A percentile compares a stretch with the other conserved stretches of the same genome.
Evolutionary conservation across 1,140 invertebrate genomes (phyloP).

Genomic region (Cecropterus lyciades): DNA sequence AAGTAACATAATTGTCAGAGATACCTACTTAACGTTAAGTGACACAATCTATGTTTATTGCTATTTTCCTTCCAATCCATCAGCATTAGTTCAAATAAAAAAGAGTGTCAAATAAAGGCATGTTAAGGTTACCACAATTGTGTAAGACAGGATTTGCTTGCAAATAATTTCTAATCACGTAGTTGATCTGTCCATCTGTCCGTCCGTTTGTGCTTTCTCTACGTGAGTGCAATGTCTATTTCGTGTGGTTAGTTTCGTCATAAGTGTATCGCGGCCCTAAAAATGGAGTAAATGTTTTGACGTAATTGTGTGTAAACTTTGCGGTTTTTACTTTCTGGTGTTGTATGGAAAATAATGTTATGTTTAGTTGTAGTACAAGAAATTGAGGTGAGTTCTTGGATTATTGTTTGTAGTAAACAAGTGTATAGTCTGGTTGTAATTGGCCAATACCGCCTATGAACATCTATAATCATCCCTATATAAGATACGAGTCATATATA

Average conservation of each 20-base stretch:
- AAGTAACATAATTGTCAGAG: not conserved
- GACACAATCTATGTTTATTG: not conserved
- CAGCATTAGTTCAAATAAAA: not conserved
- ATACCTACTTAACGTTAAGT: slow-evolving; percentile 26
- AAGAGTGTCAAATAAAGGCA: not conserved
- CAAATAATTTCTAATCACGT: slow-evolving; percentile 62
- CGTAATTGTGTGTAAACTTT: not conserved
- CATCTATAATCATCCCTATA: too few species aligned
- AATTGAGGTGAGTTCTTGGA: too few species aligned
- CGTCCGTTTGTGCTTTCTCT: slow-evolving; percentile 67
- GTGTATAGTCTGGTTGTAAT: too few species aligned
- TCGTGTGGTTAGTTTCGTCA: slow-evolving; percentile 25
- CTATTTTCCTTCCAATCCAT: slow-evolving; percentile 1
- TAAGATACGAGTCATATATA: too few species aligned
- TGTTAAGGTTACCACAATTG: slow-evolving; percentile 1
- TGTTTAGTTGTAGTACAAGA: too few species aligned
- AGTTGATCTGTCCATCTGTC: slow-evolving; percentile 54
- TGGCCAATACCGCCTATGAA: too few species aligned
- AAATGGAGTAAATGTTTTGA: slow-evolving; percentile 17
- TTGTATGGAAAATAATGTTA: too few species aligned
- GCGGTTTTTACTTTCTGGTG: too few species aligned
- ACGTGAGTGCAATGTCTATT: slow-evolving; percentile 61
- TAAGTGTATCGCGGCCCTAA: slow-evolving; percentile 39
- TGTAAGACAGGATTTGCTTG: slow-evolving; percentile 29
- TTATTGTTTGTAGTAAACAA: too few species aligned